Base-by-base conservation (phyloP, 2,888 invertebrate genomes). In the Chydorus sphaericus region DNA sequence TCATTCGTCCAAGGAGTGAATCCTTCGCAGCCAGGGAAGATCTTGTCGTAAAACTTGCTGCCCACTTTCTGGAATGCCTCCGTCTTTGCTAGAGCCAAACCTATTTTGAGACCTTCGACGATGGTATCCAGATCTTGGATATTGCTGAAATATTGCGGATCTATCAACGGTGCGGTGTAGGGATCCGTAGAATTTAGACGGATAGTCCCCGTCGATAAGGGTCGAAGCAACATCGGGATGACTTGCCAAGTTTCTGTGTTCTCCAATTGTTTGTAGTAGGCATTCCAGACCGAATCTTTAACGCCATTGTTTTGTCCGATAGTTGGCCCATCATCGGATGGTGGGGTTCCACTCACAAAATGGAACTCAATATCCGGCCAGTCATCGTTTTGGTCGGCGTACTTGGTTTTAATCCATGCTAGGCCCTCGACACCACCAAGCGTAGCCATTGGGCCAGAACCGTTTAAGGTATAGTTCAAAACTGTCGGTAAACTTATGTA, bases 361-460 rank as follows among this genome's bases (percentile, higher is more conserved):
- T 89, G 89, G 63, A 88, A 88, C 65, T 90, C 87, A 49, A 90
- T 77, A 61, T 91, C 90, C 0, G 90, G 89, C 79, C 83, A 88
- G 57, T 80, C 77, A 87, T 85, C 0, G 0, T 80, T 80, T 0
- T 80, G 77, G 1, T 76, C 71, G 14, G 88, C 77, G 62, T 79
- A 85, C 69, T 80, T 82, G 0, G 88, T 84, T 64, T 90, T 89
- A 3, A 91, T 79, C 65, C 91, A 91, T 0, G 89, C 90, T 1
- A 90, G 70, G 0, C 85, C 90, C 70, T 91, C 91, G 77, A 10
- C 10, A 10, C 44, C 89, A 57, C 84, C 83, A 0, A 87, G 84
- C 1, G 79, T 79, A 0, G 89, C 88, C 80, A 89, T 77, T 0
- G 89, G 89, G 0, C 90, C 90, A 62, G 80, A 77, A 64, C 88